Base-by-base conservation (phyloP, 2,888 invertebrate species). In the Steinernema carpocapsae region DNA sequence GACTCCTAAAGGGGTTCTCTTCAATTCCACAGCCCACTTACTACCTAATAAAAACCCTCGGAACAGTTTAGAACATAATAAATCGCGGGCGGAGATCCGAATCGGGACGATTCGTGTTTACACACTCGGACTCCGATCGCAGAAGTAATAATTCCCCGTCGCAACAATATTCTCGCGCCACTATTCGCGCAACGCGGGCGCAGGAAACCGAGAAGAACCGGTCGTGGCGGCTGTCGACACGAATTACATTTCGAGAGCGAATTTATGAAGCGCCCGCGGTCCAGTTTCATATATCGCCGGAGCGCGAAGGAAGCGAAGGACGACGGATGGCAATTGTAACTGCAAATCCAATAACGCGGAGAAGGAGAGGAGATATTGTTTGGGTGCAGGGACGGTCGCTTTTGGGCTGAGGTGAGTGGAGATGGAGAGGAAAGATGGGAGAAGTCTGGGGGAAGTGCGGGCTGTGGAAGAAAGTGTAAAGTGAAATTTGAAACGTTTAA, bases 211-310 rank as follows among this genome's bases (percentile, higher is more conserved):
- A 10, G 51, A 24, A n/a, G n/a, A 19, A 56, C 56, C 56, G 56
- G 56, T 56, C 56, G n/a, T 19, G 51, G 56, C 56, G 56, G 56
- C 22, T 56, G 56, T 56, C 56, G 56, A 22, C 56, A 26, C 56
- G 56, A 56, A 56, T 56, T 56, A 26, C 26, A 56, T 56, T 56
- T 56, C 56, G 56, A 56, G 56, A 56, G 56, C 26, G 56, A 56
- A 56, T 22, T 56, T 56, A 56, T 56, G 56, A 56, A 56, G 26
- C 56, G 56, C 24, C 19, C 48, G 48, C 56, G 56, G 26, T 56
- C 56, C 26, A 56, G 56, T 56, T 56, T 26, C 26, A 56, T 56
- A 19, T 56, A n/a, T n/a, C n/a, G n/a, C n/a, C n/a, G n/a, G n/a
- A n/a, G n/a, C 26, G 56, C 26, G 10, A 56, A 43, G 43, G 43